Base-by-base conservation (phyloP, 2,888 invertebrate genomes). In the Lasioglossum lativentre region DNA sequence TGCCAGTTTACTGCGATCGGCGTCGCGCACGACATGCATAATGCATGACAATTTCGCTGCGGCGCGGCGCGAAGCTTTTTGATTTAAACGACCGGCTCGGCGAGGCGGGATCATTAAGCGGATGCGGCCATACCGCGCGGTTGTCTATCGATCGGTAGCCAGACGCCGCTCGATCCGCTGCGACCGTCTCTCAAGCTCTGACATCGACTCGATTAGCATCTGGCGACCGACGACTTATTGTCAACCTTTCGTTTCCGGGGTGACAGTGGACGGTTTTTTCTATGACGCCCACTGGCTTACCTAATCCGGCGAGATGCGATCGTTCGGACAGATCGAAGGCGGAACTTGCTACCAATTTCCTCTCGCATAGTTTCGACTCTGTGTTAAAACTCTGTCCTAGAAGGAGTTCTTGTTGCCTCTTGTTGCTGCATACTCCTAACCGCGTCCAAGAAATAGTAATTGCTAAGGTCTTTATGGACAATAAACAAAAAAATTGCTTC, bases 1-100 rank as follows among this genome's bases (percentile, higher is more conserved):
- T 68, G 75, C 63, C 52, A 14, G 74, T 66, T 56, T 4, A 52
- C 70, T 34, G 40, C 75, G 83, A 86, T 56, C 68, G n/a, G 63
- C 70, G 38, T 38, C 42, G 45, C 34, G 56, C 76, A 38, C 72
- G 79, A 85, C 83, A 87, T 83, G 83, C 87, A 87, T 89, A 89
- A 89, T 89, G 81, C 83, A 83, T 82, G 89, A 83, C 87, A 89
- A 89, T 89, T 87, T 89, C 86, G 80, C 72, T 83, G 80, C 68
- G 75, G 71, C 72, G 70, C 66, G 45, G 74, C 72, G 70, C 66
- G 45, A 82, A 27, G 63, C 70, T 89, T 88, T 89, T 87, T 83
- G 73, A 86, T 85, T 82, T 85, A 85, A 86, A 82, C 80, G 77
- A 82, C 56, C 79, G 68, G n/a, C 38, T n/a, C n/a, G n/a, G 66